These are phyloP conservation scores for Pleuronectes platessa DNA, from an alignment of 2,113 vertebrate genomes.

Conservation along the genomic window DNA sequence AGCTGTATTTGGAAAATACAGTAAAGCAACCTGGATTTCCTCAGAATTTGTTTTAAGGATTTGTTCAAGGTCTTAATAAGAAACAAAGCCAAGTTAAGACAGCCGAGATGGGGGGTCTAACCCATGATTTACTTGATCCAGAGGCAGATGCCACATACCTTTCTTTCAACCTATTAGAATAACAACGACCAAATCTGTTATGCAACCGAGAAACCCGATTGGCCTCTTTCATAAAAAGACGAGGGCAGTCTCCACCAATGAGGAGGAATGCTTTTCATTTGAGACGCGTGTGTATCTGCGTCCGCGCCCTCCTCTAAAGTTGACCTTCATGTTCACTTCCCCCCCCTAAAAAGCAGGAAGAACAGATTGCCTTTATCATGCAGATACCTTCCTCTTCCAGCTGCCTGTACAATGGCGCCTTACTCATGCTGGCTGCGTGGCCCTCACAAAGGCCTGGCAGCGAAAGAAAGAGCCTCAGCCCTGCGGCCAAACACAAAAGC, in stretches of 20 bases:
- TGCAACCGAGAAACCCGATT: slow-evolving; percentile 46
- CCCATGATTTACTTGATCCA: slow-evolving; percentile 37
- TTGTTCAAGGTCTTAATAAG: slow-evolving; percentile 20
- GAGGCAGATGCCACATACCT: slow-evolving; percentile 61
- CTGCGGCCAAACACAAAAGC: slow-evolving; percentile 68
- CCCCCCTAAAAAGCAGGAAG: slow-evolving; percentile 56
- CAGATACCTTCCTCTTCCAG: slow-evolving; percentile 80
- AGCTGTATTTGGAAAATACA: not conserved
- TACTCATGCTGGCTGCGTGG: slow-evolving; percentile 76
- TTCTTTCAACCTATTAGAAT: slow-evolving; percentile 57
- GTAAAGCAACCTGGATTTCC: not conserved
- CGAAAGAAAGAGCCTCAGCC: slow-evolving; percentile 60
- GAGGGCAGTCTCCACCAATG: slow-evolving; percentile 65
- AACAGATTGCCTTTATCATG: slow-evolving; percentile 83
- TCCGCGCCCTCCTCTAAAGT: slow-evolving; percentile 38
- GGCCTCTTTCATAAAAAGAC: slow-evolving; percentile 64
- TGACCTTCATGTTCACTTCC: slow-evolving; percentile 72
- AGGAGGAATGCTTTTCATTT: slow-evolving; percentile 36
- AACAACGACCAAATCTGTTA: slow-evolving; percentile 74
- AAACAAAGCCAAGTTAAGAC: slow-evolving; percentile 33
- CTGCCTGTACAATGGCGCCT: slow-evolving; percentile 80
- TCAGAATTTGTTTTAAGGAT: slow-evolving; percentile 5
- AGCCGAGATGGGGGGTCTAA: slow-evolving; percentile 39
- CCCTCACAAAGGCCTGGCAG: slow-evolving; percentile 74
- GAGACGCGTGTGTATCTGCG: slow-evolving; percentile 57